Conservation (phyloP, 2,888 invertebrate genomes). For the Linnaemya vulpina region DNA sequence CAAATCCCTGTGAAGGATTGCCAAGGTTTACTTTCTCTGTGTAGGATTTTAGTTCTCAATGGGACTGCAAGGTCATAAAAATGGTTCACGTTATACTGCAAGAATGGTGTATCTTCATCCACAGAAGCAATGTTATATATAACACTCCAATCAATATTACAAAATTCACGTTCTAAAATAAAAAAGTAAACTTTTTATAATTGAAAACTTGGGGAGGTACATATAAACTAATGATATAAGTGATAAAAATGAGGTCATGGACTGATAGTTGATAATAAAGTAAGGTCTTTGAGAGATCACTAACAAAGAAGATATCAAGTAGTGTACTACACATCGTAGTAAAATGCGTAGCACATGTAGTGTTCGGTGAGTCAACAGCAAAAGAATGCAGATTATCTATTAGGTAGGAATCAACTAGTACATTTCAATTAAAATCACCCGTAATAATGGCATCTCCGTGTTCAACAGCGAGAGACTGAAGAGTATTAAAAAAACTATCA, state of each 20-base stretch:
- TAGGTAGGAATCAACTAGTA: no score
- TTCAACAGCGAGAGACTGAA: no score
- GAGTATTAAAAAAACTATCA: background rate
- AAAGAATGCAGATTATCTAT: background rate
- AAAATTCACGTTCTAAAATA: no score
- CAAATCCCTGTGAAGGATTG: background rate
- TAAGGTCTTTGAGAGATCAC: background rate
- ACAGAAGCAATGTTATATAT: no score
- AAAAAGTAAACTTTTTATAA: background rate
- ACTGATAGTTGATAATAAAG: conserved; percentile 18
- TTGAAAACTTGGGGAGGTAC: background rate
- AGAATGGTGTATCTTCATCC: background rate
- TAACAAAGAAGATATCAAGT: background rate
- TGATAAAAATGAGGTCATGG: conserved; percentile 1
- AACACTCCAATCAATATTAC: no score
- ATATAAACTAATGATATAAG: background rate
- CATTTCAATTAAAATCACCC: no score
- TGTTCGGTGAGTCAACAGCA: background rate
- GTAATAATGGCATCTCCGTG: no score
- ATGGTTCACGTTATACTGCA: background rate
- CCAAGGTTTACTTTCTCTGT: background rate
- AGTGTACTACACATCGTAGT: no score
- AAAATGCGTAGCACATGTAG: background rate
- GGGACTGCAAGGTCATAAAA: background rate
- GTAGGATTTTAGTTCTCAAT: background rate